These are phyloP conservation scores for Drosophila dunni DNA, from an alignment of 1,140 invertebrate species.

Conservation along the genomic window DNA sequence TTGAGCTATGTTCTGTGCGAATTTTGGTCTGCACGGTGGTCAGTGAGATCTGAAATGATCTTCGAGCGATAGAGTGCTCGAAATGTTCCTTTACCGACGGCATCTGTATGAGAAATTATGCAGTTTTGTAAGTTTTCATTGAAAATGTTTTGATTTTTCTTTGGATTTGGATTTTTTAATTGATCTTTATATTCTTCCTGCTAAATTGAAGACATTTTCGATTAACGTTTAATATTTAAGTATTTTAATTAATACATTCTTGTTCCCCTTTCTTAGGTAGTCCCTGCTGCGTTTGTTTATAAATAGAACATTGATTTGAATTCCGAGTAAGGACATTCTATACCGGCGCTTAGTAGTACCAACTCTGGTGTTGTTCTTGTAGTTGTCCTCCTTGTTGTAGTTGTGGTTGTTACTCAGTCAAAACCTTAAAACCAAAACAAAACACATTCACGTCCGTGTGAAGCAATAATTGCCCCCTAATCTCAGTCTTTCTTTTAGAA, in stretches of 20 bases:
- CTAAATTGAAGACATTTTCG: neutral
- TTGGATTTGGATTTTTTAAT: neutral
- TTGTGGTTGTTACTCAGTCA: conserved; percentile 39
- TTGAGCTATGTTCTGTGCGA: too few species aligned
- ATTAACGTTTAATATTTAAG: neutral
- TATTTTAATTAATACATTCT: neutral
- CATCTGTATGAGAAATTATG: too few species aligned
- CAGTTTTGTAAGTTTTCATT: too few species aligned
- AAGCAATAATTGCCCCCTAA: conserved; percentile 81
- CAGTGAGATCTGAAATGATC: too few species aligned
- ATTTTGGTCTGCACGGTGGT: too few species aligned
- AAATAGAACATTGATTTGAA: conserved; percentile 11
- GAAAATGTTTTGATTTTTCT: too few species aligned
- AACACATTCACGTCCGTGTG: conserved; percentile 54
- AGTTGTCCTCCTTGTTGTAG: conserved; percentile 18
- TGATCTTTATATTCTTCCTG: neutral
- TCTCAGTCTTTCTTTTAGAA: conserved; percentile 28
- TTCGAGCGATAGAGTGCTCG: too few species aligned
- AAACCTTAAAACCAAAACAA: conserved; percentile 60
- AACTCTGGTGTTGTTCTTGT: conserved; percentile 28
- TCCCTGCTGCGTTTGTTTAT: neutral
- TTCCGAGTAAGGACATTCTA: conserved; percentile 75
- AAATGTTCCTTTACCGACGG: too few species aligned
- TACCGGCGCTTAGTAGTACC: conserved; percentile 70
- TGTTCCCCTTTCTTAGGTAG: neutral